Percentiles rank a stretch among this genome's conserved stretches.
Evolutionary conservation across 2,113 vertebrate genomes (phyloP).

Genomic region (Physeter macrocephalus): DNA sequence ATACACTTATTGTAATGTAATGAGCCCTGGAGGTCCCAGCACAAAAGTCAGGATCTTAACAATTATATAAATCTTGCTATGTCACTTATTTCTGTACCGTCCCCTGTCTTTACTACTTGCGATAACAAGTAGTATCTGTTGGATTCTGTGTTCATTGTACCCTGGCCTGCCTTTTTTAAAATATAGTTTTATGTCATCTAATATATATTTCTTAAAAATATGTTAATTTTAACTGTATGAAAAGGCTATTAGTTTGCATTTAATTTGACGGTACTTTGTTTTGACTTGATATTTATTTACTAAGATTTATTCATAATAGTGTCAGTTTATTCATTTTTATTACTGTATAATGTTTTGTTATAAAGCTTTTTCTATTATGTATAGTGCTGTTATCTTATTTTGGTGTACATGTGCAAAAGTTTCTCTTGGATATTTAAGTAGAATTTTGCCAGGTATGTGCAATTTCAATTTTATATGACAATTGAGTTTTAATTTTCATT

Average conservation of each 20-base stretch:
- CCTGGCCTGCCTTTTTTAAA: neutral
- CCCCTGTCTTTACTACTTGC: neutral
- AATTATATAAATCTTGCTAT: neutral
- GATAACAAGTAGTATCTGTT: neutral
- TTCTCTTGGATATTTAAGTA: neutral
- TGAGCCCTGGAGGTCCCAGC: neutral
- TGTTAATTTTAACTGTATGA: neutral
- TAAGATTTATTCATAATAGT: neutral
- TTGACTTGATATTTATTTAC: neutral
- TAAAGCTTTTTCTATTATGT: neutral
- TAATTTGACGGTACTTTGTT: neutral
- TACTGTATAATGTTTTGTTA: neutral
- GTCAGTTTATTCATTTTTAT: neutral
- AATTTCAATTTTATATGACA: neutral
- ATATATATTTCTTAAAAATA: neutral
- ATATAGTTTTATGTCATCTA: neutral
- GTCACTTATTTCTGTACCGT: neutral
- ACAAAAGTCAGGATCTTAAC: neutral
- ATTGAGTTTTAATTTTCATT: neutral
- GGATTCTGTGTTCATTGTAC: neutral
- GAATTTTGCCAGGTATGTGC: neutral
- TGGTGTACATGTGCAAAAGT: neutral
- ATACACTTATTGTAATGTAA: neutral
- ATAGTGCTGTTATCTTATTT: neutral
- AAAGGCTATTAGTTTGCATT: neutral